phyloP scores from a whole-genome alignment of 2,888 invertebrate genomes.

The Gastracanthus pulcherrimus region DNA sequence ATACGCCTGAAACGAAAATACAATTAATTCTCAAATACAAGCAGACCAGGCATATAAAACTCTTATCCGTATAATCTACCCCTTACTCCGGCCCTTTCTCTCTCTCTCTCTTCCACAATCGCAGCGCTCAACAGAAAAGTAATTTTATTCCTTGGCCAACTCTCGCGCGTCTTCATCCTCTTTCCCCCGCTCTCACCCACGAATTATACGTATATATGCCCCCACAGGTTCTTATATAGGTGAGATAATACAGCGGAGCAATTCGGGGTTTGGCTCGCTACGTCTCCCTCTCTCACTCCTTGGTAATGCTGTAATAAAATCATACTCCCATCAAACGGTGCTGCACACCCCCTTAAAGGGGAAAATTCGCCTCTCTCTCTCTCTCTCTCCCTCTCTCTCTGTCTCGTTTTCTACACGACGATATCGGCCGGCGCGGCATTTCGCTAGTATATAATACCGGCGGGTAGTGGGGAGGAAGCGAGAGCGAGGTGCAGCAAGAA shows the following conservation, averaged over 20 bases:
- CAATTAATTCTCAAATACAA: conserved; percentile 10
- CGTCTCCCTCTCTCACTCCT: conserved; percentile 8
- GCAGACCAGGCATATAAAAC: conserved; percentile 24
- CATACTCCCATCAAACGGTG: conserved; percentile 76
- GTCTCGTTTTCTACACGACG: too few species aligned
- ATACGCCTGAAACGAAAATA: not conserved
- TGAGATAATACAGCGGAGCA: conserved; percentile 76
- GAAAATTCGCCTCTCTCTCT: conserved; percentile 60
- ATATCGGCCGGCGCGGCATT: too few species aligned
- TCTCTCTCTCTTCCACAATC: conserved; percentile 6
- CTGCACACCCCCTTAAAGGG: conserved; percentile 70
- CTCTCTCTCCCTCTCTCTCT: conserved; percentile 76
- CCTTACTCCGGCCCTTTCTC: conserved; percentile 35
- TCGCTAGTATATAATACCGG: conserved; percentile 18
- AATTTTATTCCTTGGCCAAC: conserved; percentile 45
- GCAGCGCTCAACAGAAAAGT: conserved; percentile 37
- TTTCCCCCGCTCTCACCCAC: conserved; percentile 57
- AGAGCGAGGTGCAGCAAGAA: not conserved
- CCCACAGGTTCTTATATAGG: conserved; percentile 60
- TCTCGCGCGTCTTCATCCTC: conserved; percentile 47
- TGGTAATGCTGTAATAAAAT: conserved; percentile 78
- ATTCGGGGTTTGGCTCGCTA: conserved; percentile 72
- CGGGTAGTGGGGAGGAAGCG: not conserved
- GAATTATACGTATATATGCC: conserved; percentile 31
- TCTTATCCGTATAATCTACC: conserved; percentile 31